Base-by-base conservation (phyloP, 2,797 vertebrate genomes). In the Rhabdophis nuchalis region DNA sequence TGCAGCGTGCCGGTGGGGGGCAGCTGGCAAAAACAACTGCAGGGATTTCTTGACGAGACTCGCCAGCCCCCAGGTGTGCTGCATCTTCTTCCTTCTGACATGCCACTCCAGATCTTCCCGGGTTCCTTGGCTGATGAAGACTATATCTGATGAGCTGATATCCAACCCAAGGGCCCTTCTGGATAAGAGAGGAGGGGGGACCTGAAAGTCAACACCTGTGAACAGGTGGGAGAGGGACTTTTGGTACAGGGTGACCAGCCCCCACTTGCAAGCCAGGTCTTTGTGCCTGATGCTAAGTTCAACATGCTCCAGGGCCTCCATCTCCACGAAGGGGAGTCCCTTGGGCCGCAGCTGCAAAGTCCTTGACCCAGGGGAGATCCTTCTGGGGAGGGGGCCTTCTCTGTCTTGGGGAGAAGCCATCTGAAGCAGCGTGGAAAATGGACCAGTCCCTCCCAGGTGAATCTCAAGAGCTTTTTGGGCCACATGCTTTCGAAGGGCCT, bases 81-180 rank as follows among this genome's bases (percentile, higher is more conserved):
- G 90, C 58, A 93, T 13, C 41, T 3, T 23, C 87, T 91, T 89
- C 29, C 53, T 72, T 25, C 41, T 89, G 46, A 91, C 56, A 5
- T 93, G 93, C 90, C 87, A 88, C n/a, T 93, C 90, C 11, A 93
- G 88, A 0, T 64, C 58, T 2, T 52, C 61, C 23, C 16, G 77
- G n/a, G 32, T 61, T 32, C 10, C n/a, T 60, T 16, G 53, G 36
- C 6, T 64, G 12, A 87, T 3, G 56, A 86, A 90, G 8, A 18
- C 60, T 36, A 9, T 58, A 29, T 72, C 61, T 18, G 29, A 27
- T 3, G 41, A 16, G 16, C 54, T 60, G 54, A 92, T 60, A 14
- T 23, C 1, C 18, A 82, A 85, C 0, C 3, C 32, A 29, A 18
- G n/a, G 23, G 12, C n/a, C 8, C 29, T 57, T 25, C 25, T n/a